A percentile compares a stretch with the other conserved stretches of the same genome.
phyloP scores from a whole-genome alignment of 2,113 vertebrate genomes.

The Ctenomys sociabilis region DNA sequence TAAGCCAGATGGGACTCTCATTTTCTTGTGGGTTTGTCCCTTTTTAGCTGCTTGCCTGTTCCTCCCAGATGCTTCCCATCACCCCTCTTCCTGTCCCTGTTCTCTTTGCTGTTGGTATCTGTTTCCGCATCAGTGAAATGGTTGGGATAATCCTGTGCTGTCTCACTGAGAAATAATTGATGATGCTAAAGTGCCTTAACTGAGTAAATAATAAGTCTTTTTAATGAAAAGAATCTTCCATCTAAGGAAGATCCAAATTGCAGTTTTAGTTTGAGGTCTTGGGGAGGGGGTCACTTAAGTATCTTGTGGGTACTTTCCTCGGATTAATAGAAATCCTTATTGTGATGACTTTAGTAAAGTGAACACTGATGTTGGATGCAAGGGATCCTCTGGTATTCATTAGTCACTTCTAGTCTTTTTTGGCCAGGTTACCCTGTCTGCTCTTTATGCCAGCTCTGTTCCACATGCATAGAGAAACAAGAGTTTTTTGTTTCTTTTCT shows the following conservation, averaged over 20 bases:
- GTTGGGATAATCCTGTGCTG: slow-evolving; percentile 64
- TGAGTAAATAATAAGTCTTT: slow-evolving; percentile 68
- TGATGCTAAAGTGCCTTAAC: slow-evolving; percentile 67
- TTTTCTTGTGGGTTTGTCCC: slow-evolving; percentile 75
- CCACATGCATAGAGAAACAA: slow-evolving; percentile 41
- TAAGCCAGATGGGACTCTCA: slow-evolving; percentile 65
- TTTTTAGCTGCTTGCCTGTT: slow-evolving; percentile 78
- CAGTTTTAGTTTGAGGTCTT: slow-evolving; percentile 65
- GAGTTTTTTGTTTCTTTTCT: slow-evolving; percentile 35
- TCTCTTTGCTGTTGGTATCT: slow-evolving; percentile 75
- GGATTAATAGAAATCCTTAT: slow-evolving; percentile 49
- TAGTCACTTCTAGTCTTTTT: neutral
- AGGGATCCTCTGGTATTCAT: slow-evolving; percentile 39
- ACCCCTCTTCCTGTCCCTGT: slow-evolving; percentile 67
- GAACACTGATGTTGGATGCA: slow-evolving; percentile 22
- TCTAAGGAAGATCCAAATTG: slow-evolving; percentile 42
- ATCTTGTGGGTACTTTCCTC: slow-evolving; percentile 44
- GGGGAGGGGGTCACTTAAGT: neutral
- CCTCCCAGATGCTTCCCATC: slow-evolving; percentile 79
- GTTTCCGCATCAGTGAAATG: slow-evolving; percentile 77
- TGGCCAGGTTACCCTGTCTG: neutral
- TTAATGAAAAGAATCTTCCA: slow-evolving; percentile 55
- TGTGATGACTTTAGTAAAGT: slow-evolving; percentile 56
- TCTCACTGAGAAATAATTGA: slow-evolving; percentile 75
- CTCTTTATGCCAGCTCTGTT: neutral